Evolutionary conservation across 1,140 invertebrate genomes (phyloP), one percentile per base, ranked within the genome.

Genomic region (Frieseomelitta varia): DNA sequence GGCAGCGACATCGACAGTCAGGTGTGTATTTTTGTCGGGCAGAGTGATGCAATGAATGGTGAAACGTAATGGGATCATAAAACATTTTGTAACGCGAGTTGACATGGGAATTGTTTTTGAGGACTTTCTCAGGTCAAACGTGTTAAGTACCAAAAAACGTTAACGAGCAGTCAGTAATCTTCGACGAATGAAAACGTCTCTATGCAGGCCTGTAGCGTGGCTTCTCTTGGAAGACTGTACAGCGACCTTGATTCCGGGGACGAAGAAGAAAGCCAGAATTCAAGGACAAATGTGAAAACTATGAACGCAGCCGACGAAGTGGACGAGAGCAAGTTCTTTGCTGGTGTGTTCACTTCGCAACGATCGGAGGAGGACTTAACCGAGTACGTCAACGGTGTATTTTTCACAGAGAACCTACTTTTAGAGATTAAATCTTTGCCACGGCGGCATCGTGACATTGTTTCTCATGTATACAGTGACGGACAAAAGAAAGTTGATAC

Each of bases 281-380:
- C 85, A 2, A 85, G 87, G 68, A 89, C 91, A 47, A 91, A 87
- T 51, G 87, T 85, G 6, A 91, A 87, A 17, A 85, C 76, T 24
- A 69, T 73, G 68, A 73, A 84, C 30, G 10, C 83, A 0, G 78
- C 75, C 15, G 91, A 93, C 58, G 92, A 94, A 17, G 78, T 91
- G 67, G 93, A 94, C 55, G 93, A 94, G 55, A 90, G 83, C 55
- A 93, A 94, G 86, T 94, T 93, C 79, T 94, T 94, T 78, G 91
- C 92, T 1, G 92, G 92, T 8, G 91, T 94, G 2, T 92, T 94
- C 53, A 93, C 91, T 19, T 93, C 92, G 47, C 91, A 93, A 80
- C 89, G 94, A 87, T 88, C 91, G 12, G 91, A 92, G 12, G 92
- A 93, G 21, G 93, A 94, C 86, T 90, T 94, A 10, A 65, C 90